These are phyloP conservation scores for Rhopalosiphum padi DNA, from an alignment of 1,140 invertebrate species.

Conservation along the genomic window DNA sequence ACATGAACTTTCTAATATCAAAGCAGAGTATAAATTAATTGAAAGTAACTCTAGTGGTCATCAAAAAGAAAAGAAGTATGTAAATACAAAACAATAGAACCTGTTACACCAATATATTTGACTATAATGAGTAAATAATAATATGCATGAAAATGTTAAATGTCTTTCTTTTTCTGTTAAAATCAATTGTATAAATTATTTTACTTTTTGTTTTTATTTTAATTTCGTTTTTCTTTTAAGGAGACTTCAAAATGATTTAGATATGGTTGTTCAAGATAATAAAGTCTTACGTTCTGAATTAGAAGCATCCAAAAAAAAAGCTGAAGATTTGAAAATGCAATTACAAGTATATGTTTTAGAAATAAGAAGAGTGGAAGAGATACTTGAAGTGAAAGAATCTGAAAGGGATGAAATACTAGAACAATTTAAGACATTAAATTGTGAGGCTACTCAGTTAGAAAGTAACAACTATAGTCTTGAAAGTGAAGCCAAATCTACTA, in stretches of 20 bases:
- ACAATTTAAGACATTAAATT: slow-evolving; percentile 73
- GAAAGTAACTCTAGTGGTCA: slow-evolving; percentile 5
- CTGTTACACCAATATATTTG: neutral
- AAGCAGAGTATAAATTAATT: slow-evolving; percentile 31
- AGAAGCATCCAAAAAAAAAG: slow-evolving; percentile 70
- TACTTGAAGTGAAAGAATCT: slow-evolving; percentile 68
- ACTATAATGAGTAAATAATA: neutral
- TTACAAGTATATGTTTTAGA: slow-evolving; percentile 76
- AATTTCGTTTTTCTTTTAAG: slow-evolving; percentile 60
- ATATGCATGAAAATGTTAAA: neutral
- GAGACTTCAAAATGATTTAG: slow-evolving; percentile 72
- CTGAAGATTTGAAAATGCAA: slow-evolving; percentile 73
- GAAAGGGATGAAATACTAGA: slow-evolving; percentile 77
- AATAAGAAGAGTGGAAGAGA: slow-evolving; percentile 74
- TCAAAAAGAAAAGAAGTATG: slow-evolving; percentile 49
- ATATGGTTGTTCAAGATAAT: slow-evolving; percentile 65
- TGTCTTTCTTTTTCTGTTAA: neutral
- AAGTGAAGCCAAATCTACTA: slow-evolving; percentile 72
- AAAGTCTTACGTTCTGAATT: slow-evolving; percentile 68
- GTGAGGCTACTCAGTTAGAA: slow-evolving; percentile 75
- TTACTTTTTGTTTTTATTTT: neutral
- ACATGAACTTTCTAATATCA: slow-evolving; percentile 42
- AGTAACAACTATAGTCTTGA: slow-evolving; percentile 77
- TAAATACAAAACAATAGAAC: neutral
- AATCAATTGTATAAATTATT: neutral